These are phyloP conservation scores for Camponotus vicinus DNA, from an alignment of 1,140 invertebrate species.

Conservation along the genomic window DNA sequence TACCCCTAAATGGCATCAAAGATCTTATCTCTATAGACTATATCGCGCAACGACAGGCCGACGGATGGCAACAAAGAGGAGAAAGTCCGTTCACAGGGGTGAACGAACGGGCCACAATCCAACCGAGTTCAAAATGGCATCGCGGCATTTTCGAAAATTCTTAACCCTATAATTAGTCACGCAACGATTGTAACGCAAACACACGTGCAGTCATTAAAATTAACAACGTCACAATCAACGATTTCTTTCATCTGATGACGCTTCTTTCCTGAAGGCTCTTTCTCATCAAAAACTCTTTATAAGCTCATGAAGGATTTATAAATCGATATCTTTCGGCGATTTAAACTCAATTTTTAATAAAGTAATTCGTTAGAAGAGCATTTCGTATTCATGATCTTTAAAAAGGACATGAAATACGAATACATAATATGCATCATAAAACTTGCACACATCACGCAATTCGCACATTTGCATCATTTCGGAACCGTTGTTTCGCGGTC, in stretches of 20 bases:
- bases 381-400: slow-evolving; percentile 7
- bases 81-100: slow-evolving; percentile 64
- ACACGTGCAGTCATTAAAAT: slow-evolving; percentile 20
- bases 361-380: not conserved
- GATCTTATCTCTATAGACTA: slow-evolving; percentile 63
- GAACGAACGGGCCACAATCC: slow-evolving; percentile 59
- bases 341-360: slow-evolving; percentile 17
- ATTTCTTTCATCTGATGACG: not conserved
- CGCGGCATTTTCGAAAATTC: slow-evolving; percentile 58
- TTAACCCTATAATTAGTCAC: slow-evolving; percentile 62
- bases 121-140: slow-evolving; percentile 7
- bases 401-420: not conserved
- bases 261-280: not conserved
- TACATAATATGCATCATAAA: not conserved
- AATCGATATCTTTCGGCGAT: not conserved
- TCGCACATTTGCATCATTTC: not conserved
- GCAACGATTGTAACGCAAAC: slow-evolving; percentile 44
- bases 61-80: slow-evolving; percentile 56
- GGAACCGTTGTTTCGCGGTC: not conserved
- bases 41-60: slow-evolving; percentile 44
- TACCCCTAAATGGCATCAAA: slow-evolving; percentile 18
- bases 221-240: slow-evolving; percentile 45
- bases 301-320: not conserved
- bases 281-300: not conserved
- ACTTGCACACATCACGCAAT: not conserved